A percentile compares a stretch with the other conserved stretches of the same genome.
phyloP scores from a whole-genome alignment of 2,888 invertebrate species.

The Mylabris sibirica region DNA sequence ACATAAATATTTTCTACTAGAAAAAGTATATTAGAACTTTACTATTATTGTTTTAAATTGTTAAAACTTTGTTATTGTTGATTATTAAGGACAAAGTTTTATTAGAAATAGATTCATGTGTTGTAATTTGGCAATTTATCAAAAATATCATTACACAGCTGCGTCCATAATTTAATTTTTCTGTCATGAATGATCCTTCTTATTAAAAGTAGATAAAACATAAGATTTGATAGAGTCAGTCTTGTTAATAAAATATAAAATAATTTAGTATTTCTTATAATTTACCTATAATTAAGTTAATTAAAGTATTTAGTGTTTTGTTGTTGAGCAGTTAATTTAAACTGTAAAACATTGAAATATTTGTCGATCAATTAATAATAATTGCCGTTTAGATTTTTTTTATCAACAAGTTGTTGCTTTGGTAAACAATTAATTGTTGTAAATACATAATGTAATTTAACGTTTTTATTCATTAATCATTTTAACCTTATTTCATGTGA shows the following conservation, averaged over 20 bases:
- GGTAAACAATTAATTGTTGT: constrained; percentile 20
- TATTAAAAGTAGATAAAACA: too few relatives aligned
- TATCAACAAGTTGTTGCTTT: constrained; percentile 19
- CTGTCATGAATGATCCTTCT: too few relatives aligned
- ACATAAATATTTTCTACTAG: neutral
- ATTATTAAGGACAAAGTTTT: neutral
- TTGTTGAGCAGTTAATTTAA: neutral
- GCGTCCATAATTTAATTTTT: neutral
- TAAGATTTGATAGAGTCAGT: too few relatives aligned
- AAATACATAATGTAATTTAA: constrained; percentile 36
- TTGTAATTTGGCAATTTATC: neutral
- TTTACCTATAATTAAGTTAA: neutral
- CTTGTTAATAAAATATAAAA: neutral
- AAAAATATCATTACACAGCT: neutral
- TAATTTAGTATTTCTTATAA: neutral
- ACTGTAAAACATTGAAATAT: neutral
- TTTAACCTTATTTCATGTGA: constrained; percentile 52
- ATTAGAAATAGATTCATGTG: neutral
- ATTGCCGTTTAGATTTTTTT: neutral
- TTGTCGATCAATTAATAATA: neutral
- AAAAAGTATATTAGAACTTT: neutral
- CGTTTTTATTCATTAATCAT: constrained; percentile 48
- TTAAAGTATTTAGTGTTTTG: neutral
- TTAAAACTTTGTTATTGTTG: neutral
- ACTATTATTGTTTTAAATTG: neutral